Base-by-base conservation (phyloP, 2,113 vertebrate species). In the Sprattus sprattus region DNA sequence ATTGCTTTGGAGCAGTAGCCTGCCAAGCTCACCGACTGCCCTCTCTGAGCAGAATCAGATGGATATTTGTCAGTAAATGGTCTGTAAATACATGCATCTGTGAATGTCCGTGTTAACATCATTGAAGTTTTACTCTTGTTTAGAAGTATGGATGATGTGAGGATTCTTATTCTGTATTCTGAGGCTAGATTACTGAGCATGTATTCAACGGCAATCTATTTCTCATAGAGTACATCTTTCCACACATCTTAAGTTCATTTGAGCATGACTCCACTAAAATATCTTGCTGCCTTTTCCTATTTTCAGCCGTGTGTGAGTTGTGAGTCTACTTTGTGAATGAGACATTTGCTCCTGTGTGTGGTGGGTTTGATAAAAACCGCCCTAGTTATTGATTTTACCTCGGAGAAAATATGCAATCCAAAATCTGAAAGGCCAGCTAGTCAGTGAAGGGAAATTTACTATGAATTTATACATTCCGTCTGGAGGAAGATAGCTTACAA, bases 351-450 rank as follows among this genome's bases (percentile, higher is more conserved):
- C 91, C 88, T 89, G 92, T 88, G 92, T 89, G 91, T 92, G 89
- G 89, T 88, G 87, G 44, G 87, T 94, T 93, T 94, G 93, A 95
- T 94, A 92, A 93, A 93, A 93, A 95, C 94, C 93, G 94, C 94
- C 94, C 91, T 94, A 89, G 91, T 94, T 95, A 95, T 95, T 86
- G 94, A 95, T 95, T 95, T 94, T 92, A 88, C 93, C 93, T 93
- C 89, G 86, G 92, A 92, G 93, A 94, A 93, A 94, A 94, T 94
- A 92, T 91, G 89, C 91, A 94, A 92, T 92, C 92, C 91, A 89
- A 88, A 93, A 92, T 90, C 85, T 91, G 91, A 94, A 95, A 95
- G 95, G 93, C 95, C 94, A 95, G 90, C 91, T 91, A 90, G 93
- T 89, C 90, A 90, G 88, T n/a, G 90, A 90, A 88, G 90, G 92